phyloP scores from a whole-genome alignment of 2,888 invertebrate genomes.

The Diaphora mendica region DNA sequence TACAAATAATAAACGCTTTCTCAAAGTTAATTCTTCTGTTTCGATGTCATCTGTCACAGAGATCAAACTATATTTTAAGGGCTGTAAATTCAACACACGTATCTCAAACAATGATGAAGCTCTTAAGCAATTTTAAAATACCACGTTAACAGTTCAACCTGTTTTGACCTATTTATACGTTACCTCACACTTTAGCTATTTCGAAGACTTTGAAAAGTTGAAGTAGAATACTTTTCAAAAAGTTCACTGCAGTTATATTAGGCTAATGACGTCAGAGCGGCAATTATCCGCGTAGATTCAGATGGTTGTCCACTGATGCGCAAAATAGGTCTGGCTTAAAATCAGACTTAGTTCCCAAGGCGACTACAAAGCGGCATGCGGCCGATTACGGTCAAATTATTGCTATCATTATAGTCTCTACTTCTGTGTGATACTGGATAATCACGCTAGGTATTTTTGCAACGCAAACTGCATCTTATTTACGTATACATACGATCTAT shows the following conservation, averaged over 20 bases:
- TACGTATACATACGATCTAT: conserved; percentile 52
- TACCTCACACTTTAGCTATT: conserved; percentile 21
- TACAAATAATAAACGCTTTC: no score
- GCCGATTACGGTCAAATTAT: conserved; percentile 85
- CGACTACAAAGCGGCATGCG: conserved; percentile 79
- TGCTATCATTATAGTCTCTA: conserved; percentile 79
- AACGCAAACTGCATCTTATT: conserved; percentile 68
- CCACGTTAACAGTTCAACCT: conserved; percentile 5
- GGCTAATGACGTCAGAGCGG: conserved; percentile 65
- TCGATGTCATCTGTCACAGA: no score
- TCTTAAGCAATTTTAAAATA: not conserved
- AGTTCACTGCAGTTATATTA: conserved; percentile 60
- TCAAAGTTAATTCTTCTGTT: no score
- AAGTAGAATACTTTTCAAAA: conserved; percentile 41
- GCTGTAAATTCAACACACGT: not conserved
- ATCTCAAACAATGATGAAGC: not conserved
- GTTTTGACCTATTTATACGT: conserved; percentile 17
- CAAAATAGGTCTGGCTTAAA: conserved; percentile 81
- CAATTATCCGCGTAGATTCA: conserved; percentile 79
- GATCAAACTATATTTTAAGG: no score
- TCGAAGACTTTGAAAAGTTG: conserved; percentile 36
- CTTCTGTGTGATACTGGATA: conserved; percentile 69
- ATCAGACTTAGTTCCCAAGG: conserved; percentile 80
- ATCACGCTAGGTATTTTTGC: conserved; percentile 68
- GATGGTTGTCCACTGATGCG: conserved; percentile 79